Evolutionary conservation across 1,140 invertebrate genomes (phyloP), one percentile per base, ranked within the genome.

Genomic region (Caenorhabditis remanei): DNA sequence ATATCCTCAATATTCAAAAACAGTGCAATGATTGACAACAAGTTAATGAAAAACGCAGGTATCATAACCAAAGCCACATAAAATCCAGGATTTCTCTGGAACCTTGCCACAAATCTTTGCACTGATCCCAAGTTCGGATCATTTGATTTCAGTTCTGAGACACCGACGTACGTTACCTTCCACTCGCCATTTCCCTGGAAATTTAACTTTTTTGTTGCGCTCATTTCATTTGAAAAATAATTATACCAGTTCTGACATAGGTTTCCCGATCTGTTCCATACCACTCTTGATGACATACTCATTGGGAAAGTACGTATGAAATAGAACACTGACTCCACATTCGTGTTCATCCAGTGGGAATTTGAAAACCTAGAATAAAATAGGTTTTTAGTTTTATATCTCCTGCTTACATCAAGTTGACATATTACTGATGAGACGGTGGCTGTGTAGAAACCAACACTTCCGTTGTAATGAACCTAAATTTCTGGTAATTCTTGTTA

Each of bases 21-120:
- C 14, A 61, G 56, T 21, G 56, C 56, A 21, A 61, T 16, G 21
- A 61, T 61, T 24, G 56, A n/a, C 56, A 61, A 24, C 8, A 61
- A 61, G 19, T 61, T 61, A n/a, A 61, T 61, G n/a, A 61, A 61
- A 61, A n/a, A 61, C 13, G 56, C 56, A n/a, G 56, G 56, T 61
- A 61, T n/a, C 56, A 61, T 61, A 61, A 61, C 56, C 19, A 61
- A 9, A 5, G 56, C 8, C 19, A 61, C 56, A 61, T 61, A 61
- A 9, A 61, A 61, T 8, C 56, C 56, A 0, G 56, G 56, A 61
- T 61, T 61, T 9, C 56, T 21, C n/a, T 61, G 8, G 0, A 65
- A 40, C 11, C 61, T 32, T 3, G 61, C 61, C 9, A 65, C 24
- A 40, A 65, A 65, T 40, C 24, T 32, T n/a, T 65, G 61, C 61